phyloP scores from a whole-genome alignment of 2,888 invertebrate genomes.

The Phalera bucephala region DNA sequence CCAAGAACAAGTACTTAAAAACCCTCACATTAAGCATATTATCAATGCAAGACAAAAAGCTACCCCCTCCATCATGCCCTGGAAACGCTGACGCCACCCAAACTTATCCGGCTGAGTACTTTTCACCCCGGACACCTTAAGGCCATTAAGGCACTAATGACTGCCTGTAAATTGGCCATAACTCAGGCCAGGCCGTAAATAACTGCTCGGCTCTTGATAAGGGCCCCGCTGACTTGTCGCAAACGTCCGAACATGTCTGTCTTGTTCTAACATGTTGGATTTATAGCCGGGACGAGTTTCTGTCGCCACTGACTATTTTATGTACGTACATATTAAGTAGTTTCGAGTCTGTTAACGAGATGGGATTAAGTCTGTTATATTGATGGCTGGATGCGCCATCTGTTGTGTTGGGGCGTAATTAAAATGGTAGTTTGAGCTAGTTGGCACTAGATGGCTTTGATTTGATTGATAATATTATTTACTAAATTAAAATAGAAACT shows the following conservation, averaged over 20 bases:
- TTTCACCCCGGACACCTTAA: constrained; percentile 74
- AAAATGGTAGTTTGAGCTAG: constrained; percentile 19
- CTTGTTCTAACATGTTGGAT: constrained; percentile 75
- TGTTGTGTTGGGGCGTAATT: constrained; percentile 27
- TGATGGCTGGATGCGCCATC: constrained; percentile 31
- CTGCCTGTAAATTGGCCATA: constrained; percentile 82
- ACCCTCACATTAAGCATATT: constrained; percentile 22
- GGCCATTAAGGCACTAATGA: constrained; percentile 81
- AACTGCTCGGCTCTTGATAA: constrained; percentile 73
- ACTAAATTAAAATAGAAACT: no score
- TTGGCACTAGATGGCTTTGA: constrained; percentile 27
- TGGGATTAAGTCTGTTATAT: no score
- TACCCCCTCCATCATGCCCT: constrained; percentile 43
- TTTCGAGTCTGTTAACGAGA: no score
- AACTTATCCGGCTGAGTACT: constrained; percentile 67
- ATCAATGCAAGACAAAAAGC: constrained; percentile 37
- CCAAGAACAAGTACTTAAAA: no score
- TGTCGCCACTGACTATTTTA: constrained; percentile 24
- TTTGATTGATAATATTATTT: no score
- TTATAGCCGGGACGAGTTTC: constrained; percentile 50
- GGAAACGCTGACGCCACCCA: constrained; percentile 59
- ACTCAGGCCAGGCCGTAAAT: constrained; percentile 76
- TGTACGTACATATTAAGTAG: constrained; percentile 32
- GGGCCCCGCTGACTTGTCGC: constrained; percentile 77
- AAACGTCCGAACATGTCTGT: constrained; percentile 69